Evolutionary conservation across 1,140 invertebrate species (phyloP), one percentile per base, ranked within the genome.

Genomic region (Aphis gossypii): DNA sequence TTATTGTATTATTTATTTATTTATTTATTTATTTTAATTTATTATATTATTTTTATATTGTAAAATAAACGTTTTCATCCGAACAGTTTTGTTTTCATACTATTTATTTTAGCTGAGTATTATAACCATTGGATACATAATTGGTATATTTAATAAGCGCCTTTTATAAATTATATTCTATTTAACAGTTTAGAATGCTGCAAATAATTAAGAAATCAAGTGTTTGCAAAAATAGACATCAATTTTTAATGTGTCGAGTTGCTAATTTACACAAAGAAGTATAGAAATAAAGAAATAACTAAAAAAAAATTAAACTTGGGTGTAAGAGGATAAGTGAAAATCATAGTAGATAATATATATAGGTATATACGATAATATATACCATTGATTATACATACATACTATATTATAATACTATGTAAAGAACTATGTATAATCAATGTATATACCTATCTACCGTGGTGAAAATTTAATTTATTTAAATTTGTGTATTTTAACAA

Each of bases 1-100:
- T 84, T 84, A 44, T 41, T 84, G 83, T 84, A 84, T 23, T 44
- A 86, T 86, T 86, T 86, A 86, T 86, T 87, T 54, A 89, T 54
- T 23, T 38, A 89, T 56, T 14, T 41, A 56, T 51, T 51, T 88
- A 35, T 88, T 35, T 88, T 88, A 88, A 35, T 51, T 38, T 54
- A 89, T 54, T 89, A 54, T 54, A 21, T 25, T 56, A 41, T 56
- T 89, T 38, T 56, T 56, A 56, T 21, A 35, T 48, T 89, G 48
- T 89, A 56, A 89, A 89, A 89, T 89, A 89, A 89, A 89, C 9
- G 38, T 89, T 56, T 56, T 30, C 88, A 89, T 48, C 21, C 14
- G 88, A 87, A 87, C 14, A 11, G 23, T 87, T 48, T 87, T 51
- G 46, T 48, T 51, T 87, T 44, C 21, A 9, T 84, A 30, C 9